Evolutionary conservation across 2,113 vertebrate species (phyloP), one percentile per base, ranked within the genome.

Genomic region (Hypomesus transpacificus): DNA sequence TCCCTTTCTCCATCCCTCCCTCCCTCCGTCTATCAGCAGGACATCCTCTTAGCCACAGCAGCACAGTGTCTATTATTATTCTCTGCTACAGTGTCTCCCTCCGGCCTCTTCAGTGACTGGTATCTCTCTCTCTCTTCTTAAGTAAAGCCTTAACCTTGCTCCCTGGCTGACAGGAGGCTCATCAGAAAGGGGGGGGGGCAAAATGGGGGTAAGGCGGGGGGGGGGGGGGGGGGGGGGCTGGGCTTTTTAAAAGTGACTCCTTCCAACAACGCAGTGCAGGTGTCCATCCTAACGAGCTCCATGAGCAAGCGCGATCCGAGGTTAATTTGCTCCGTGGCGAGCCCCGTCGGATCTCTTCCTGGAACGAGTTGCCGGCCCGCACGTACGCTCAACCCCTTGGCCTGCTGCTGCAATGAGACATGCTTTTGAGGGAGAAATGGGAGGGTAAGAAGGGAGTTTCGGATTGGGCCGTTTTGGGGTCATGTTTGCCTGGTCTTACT

Each of bases 231-330:
- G 61, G 53, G 65, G 50, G 11, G 61, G 21, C 7, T 24, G 58
- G 52, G n/a, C 17, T 34, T 4, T 46, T 13, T 46, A 54, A 24
- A 39, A 54, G 14, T 18, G 66, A 74, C 75, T 84, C 50, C 65
- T 58, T 69, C 74, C 63, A 56, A 70, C 14, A 26, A 22, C 60
- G 73, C 68, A 56, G 26, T 59, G 75, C 79, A 83, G 85, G 84
- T 82, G 82, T 88, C 71, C 53, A 68, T 66, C 74, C 80, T 87
- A 88, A 90, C 86, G 84, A 87, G 83, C 82, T 86, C 81, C 51
- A 59, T 73, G 76, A 86, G 81, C 56, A 65, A 46, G 73, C 75
- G 69, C 68, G 63, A 77, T 68, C 65, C 8, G 70, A 87, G 87
- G 85, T 85, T 87, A 89, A 87, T 89, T 83, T 82, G 66, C 76